These are phyloP conservation scores for Drosophila paracracens DNA, from an alignment of 2,888 invertebrate species.

Conservation along the genomic window DNA sequence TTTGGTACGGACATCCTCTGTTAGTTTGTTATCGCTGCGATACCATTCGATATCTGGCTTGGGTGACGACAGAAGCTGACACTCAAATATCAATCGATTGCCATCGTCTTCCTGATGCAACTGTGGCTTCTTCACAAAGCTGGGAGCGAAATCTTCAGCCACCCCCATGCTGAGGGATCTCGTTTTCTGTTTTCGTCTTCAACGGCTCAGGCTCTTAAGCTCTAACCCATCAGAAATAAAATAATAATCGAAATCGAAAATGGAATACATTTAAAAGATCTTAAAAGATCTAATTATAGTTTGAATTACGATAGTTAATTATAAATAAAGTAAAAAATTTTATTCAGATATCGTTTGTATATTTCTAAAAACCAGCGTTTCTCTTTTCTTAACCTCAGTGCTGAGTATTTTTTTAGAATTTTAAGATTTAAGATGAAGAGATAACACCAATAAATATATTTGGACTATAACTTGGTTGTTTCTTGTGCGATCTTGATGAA, in stretches of 20 bases:
- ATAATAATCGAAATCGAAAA: not conserved
- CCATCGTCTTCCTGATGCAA: conserved; percentile 98
- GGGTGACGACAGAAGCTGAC: conserved; percentile 94
- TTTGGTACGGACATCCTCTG: conserved; percentile 93
- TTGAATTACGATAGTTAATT: not conserved
- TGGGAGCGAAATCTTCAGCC: conserved; percentile 97
- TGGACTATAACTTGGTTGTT: no score
- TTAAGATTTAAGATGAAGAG: no score
- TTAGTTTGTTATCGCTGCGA: conserved; percentile 93
- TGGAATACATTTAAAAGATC: not conserved
- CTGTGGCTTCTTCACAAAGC: conserved; percentile 99
- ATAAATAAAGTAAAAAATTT: not conserved
- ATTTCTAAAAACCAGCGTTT: not conserved
- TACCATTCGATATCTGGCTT: conserved; percentile 97
- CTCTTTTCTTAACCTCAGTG: no score
- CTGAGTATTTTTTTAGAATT: no score
- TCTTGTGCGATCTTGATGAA: not conserved
- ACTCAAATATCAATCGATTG: conserved; percentile 97
- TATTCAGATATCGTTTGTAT: not conserved
- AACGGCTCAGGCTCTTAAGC: conserved; percentile 56
- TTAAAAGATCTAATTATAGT: not conserved
- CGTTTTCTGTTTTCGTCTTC: conserved; percentile 43
- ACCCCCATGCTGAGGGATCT: conserved; percentile 83
- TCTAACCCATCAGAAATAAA: conserved; percentile 28
- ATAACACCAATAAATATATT: not conserved